Base-by-base conservation (phyloP, 2,797 vertebrate genomes). In the Silurus aristotelis region DNA sequence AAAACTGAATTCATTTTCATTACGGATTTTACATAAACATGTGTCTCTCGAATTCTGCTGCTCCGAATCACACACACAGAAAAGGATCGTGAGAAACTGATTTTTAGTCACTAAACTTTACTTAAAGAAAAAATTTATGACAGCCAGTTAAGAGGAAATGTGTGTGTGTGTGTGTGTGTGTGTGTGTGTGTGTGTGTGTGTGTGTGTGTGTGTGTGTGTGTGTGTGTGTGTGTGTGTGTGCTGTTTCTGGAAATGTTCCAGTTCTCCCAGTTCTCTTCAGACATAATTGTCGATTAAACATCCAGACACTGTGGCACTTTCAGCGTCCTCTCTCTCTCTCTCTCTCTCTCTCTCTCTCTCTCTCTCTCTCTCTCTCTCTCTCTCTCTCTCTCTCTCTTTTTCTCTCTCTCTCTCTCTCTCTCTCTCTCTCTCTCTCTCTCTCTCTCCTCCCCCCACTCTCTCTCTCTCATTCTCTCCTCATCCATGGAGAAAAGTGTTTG, bases 231-330 rank as follows among this genome's bases (percentile, higher is more conserved):
- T 75, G 71, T 52, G 52, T 27, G 55, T 19, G 8, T 61, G 76
- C 0, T 61, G 76, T 22, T 61, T 61, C 22, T 19, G 58, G 76
- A 78, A 58, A 43, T 61, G 19, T 1, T 78, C 56, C 56, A 78
- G 77, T 79, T 48, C 6, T 79, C 77, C 77, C 60, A 63, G 60
- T 64, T 0, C 2, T 38, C 77, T 70, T 38, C 15, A 58, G 83
- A 83, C 82, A 82, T 94, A 92, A 92, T 93, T 89, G 90, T 67
- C 88, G 91, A 92, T 93, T 93, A 92, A 93, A 91, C 80, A 92
- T 92, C 92, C 70, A 60, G 58, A 87, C 93, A 94, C 92, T 88
- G 68, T 22, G 14, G 27, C 64, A 82, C 80, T 82, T 70, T 38
- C 25, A 82, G 25, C 19, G 1, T 78, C 64, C 31, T 70, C 52